These are phyloP conservation scores for Drosophila tristis DNA, from an alignment of 1,140 invertebrate species.

Conservation along the genomic window DNA sequence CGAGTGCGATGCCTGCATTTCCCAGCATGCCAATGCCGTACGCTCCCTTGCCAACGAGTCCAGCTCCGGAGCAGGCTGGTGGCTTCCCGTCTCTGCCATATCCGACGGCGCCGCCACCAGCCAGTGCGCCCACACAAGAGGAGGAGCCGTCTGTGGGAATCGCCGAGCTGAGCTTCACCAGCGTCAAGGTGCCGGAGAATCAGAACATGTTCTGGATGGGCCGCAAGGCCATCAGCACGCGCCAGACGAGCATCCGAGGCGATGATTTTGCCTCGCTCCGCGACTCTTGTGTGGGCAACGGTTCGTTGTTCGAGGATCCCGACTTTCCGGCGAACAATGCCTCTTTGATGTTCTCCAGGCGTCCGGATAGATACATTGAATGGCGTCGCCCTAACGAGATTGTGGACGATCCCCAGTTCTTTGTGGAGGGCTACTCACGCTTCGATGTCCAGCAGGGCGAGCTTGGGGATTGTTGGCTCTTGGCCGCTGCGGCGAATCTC, in stretches of 20 bases:
- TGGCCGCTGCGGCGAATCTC: slow-evolving; percentile 97
- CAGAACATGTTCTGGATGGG: slow-evolving; percentile 80
- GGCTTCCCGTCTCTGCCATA: slow-evolving; percentile 56
- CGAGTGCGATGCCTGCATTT: slow-evolving; percentile 50
- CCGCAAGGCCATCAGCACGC: slow-evolving; percentile 57
- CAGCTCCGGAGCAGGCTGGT: slow-evolving; percentile 49
- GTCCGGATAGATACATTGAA: slow-evolving; percentile 90
- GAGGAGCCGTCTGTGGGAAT: slow-evolving; percentile 76
- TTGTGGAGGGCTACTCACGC: slow-evolving; percentile 96
- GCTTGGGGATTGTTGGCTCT: slow-evolving; percentile 98
- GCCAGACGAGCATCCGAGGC: slow-evolving; percentile 80
- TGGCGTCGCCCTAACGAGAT: slow-evolving; percentile 96
- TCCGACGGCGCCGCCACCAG: slow-evolving; percentile 50
- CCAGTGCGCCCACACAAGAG: slow-evolving; percentile 58
- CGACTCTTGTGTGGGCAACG: slow-evolving; percentile 88
- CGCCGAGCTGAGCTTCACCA: slow-evolving; percentile 71
- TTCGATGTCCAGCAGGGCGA: slow-evolving; percentile 99
- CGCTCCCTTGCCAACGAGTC: slow-evolving; percentile 54
- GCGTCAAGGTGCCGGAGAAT: slow-evolving; percentile 78
- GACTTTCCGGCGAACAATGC: slow-evolving; percentile 92
- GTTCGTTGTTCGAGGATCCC: slow-evolving; percentile 93
- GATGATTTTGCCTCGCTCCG: slow-evolving; percentile 90
- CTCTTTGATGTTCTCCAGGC: slow-evolving; percentile 92
- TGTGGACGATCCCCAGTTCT: slow-evolving; percentile 92
- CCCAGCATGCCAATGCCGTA: slow-evolving; percentile 77